Percentiles rank a stretch among this genome's conserved stretches.
phyloP scores from a whole-genome alignment of 2,797 vertebrate species.

The Dermochelys coriacea region DNA sequence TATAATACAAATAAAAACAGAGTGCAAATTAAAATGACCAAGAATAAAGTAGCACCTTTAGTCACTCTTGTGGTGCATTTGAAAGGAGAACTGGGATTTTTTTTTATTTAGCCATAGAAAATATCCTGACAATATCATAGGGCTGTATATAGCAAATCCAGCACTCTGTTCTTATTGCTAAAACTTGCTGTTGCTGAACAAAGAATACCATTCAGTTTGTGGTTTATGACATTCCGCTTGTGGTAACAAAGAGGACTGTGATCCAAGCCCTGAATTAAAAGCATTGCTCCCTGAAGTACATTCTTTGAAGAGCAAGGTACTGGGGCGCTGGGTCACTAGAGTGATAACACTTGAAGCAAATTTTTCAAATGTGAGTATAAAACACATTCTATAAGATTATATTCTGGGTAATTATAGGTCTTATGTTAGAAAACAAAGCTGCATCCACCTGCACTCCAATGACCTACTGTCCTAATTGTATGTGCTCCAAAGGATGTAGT shows the following conservation, averaged over 20 bases:
- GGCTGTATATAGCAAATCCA: neutral
- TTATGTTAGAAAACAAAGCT: neutral
- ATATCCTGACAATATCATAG: neutral
- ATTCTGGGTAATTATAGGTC: conserved; percentile 8
- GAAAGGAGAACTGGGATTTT: neutral
- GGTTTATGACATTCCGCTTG: neutral
- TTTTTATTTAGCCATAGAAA: neutral
- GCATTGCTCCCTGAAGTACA: neutral
- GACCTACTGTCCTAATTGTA: neutral
- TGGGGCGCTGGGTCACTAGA: conserved; percentile 18
- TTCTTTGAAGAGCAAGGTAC: neutral
- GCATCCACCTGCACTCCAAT: fast-evolving
- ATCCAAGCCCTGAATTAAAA: neutral
- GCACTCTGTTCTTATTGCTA: neutral
- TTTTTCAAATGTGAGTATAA: conserved; percentile 7
- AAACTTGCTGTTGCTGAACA: conserved; percentile 3
- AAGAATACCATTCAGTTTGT: neutral
- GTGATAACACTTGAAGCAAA: neutral
- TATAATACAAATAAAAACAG: conserved; percentile 56
- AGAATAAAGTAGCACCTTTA: conserved; percentile 45
- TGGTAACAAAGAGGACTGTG: neutral
- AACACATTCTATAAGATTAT: neutral
- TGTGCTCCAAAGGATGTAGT: neutral
- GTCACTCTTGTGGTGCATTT: conserved; percentile 7
- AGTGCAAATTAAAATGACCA: conserved; percentile 29